These are phyloP conservation scores for Volucella bombylans DNA, from an alignment of 2,888 invertebrate genomes.

Conservation along the genomic window DNA sequence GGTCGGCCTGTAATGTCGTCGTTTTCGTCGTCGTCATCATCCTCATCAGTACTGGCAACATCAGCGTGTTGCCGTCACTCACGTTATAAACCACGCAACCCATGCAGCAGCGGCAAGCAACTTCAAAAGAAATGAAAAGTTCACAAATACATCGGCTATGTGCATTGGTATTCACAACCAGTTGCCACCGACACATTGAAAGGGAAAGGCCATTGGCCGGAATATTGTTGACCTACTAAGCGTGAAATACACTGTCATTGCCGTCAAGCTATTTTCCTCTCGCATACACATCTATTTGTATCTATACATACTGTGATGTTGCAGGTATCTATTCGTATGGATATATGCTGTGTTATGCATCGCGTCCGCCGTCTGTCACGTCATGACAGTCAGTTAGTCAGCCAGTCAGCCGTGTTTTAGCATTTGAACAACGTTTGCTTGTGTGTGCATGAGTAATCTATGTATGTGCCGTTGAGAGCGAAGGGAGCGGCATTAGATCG, in stretches of 20 bases:
- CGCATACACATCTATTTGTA: constrained; percentile 28
- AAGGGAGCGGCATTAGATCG: constrained; percentile 27
- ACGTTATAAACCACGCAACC: constrained; percentile 11
- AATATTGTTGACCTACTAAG: constrained; percentile 83
- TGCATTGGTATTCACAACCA: constrained; percentile 61
- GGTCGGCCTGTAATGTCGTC: neutral
- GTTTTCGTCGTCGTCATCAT: neutral
- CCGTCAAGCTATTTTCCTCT: constrained; percentile 78
- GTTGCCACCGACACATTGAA: constrained; percentile 80
- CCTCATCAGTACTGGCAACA: constrained; percentile 5
- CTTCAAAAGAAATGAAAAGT: constrained; percentile 70
- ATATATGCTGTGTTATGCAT: neutral
- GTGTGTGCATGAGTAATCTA: neutral
- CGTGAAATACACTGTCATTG: constrained; percentile 80
- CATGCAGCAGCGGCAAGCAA: constrained; percentile 41
- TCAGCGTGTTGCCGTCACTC: constrained; percentile 16
- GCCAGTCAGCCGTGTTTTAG: constrained; percentile 36
- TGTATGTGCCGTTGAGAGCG: neutral
- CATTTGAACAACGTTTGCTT: constrained; percentile 33
- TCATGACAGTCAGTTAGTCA: constrained; percentile 48
- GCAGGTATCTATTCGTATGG: constrained; percentile 39
- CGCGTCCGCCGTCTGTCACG: constrained; percentile 19
- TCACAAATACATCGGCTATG: constrained; percentile 29
- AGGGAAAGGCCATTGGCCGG: constrained; percentile 83
- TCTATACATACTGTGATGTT: constrained; percentile 35